These are phyloP conservation scores for Tapirus indicus DNA, from an alignment of 2,797 vertebrate species.

Conservation along the genomic window DNA sequence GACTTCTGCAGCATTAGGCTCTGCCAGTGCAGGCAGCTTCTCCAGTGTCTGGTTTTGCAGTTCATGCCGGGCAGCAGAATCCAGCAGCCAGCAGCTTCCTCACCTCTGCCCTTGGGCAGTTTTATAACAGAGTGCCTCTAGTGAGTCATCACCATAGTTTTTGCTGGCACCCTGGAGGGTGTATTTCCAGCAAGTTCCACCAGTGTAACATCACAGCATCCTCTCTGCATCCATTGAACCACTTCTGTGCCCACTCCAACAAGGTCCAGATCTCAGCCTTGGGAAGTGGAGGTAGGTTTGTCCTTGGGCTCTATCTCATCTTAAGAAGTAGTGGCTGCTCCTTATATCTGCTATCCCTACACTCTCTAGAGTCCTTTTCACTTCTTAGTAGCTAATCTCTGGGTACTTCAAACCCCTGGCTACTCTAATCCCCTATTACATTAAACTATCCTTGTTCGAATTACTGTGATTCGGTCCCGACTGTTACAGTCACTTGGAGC, in stretches of 20 bases:
- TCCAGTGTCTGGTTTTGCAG: neutral
- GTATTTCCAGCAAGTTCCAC: neutral
- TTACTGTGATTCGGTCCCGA: neutral
- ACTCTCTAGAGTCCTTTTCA: neutral
- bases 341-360: neutral
- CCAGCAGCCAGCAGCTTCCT: neutral
- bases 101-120: neutral
- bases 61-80: neutral
- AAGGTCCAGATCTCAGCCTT: neutral
- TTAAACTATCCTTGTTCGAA: neutral
- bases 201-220: neutral
- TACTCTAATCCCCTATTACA: neutral
- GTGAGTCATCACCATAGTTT: neutral
- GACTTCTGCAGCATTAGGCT: neutral
- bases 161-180: neutral
- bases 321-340: neutral
- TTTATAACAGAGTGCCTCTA: neutral
- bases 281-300: neutral
- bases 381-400: neutral
- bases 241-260: neutral
- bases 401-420: neutral
- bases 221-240: neutral
- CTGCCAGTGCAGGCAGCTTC: neutral
- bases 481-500: neutral
- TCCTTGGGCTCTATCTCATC: neutral